Base-by-base conservation (phyloP, 2,113 vertebrate genomes). In the Platycercus adscitus region DNA sequence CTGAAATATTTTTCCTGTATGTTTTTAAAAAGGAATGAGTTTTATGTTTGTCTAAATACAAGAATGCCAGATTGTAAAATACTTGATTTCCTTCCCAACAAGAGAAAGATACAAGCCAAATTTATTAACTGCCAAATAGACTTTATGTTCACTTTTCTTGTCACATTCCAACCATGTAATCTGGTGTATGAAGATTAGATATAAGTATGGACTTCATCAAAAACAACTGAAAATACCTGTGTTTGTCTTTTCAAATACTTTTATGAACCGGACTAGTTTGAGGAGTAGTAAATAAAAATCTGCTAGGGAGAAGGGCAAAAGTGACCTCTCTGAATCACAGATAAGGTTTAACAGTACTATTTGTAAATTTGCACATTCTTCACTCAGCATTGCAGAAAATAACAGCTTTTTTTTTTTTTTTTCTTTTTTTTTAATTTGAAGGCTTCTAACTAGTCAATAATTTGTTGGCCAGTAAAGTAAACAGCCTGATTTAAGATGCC, bases 141-240 rank as follows among this genome's bases (percentile, higher is more conserved):
- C 8, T 86, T 46, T 11, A 20, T 39, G 26, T 52, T 75, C 7
- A 35, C 16, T 78, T 88, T 90, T 92, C 49, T 71, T 52, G 18
- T 43, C 50, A 53, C 18, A 76, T 91, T 91, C 39, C 35, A 91
- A n/a, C 6, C 10, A 84, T 64, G 24, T 79, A 84, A 60, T 26
- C 0, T 0, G 3, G 10, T 52, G 10, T 47, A 56, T 9, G 7
- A 88, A 71, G 70, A 61, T 60, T 44, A 81, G 17, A 13, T 78
- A 24, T 37, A 75, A 58, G 7, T 11, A 64, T 3, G 4, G 5
- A 55, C 6, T 55, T 78, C 12, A 68, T 35, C 8, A 84, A 81
- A 83, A 63, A 1, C 16, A 65, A 65, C 19, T 47, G 26, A 85
- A 93, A 70, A 33, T 87, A 76, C 17, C 26, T 47, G 23, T 0